phyloP scores from a whole-genome alignment of 2,888 invertebrate species.

The Cataglyphis rosenhaueri region DNA sequence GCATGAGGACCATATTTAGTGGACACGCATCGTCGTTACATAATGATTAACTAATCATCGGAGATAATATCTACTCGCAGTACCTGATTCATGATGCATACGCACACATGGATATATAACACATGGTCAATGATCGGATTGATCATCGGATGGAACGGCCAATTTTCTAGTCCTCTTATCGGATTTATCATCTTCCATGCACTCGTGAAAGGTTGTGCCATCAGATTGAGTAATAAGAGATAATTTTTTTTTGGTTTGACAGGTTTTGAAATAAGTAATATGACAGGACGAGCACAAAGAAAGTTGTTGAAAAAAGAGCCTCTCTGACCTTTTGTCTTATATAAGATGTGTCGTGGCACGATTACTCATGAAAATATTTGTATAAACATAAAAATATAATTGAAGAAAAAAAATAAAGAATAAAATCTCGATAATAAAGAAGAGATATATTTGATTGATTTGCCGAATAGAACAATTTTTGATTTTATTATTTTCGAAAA shows the following conservation, averaged over 20 bases:
- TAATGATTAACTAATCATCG: constrained; percentile 57
- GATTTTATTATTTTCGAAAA: background rate
- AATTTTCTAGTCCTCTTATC: constrained; percentile 58
- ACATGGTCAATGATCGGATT: constrained; percentile 11
- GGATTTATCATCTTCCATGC: constrained; percentile 63
- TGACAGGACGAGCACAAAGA: constrained; percentile 60
- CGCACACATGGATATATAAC: constrained; percentile 58
- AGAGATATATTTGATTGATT: background rate
- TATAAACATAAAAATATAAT: background rate
- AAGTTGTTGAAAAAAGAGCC: constrained; percentile 47
- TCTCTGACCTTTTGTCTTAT: background rate
- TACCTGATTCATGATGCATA: constrained; percentile 57
- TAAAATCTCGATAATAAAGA: background rate
- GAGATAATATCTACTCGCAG: constrained; percentile 56
- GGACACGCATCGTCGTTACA: constrained; percentile 38
- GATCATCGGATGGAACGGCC: constrained; percentile 39
- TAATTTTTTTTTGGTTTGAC: constrained; percentile 67
- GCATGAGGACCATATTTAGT: background rate
- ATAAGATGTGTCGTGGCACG: background rate
- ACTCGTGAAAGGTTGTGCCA: constrained; percentile 71
- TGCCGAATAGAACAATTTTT: background rate
- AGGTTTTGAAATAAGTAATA: constrained; percentile 67
- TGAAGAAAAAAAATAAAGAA: background rate
- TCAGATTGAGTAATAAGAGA: constrained; percentile 67
- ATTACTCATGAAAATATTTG: constrained; percentile 7